Base-by-base conservation (phyloP, 2,797 vertebrate species). In the Thaleichthys pacificus region DNA sequence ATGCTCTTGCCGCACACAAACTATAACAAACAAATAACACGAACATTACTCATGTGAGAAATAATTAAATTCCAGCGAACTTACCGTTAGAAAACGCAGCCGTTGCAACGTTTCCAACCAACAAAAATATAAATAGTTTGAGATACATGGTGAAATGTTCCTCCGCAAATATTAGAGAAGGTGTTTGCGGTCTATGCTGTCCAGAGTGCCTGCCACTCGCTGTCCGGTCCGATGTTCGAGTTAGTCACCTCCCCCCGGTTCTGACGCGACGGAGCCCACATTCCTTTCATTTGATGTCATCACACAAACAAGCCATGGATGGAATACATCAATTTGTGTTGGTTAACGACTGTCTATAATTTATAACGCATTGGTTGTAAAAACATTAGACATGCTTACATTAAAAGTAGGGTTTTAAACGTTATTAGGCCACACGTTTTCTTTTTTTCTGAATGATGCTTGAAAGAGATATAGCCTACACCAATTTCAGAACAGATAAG, bases 241-340 rank as follows among this genome's bases (percentile, higher is more conserved):
- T 6, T 19, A 19, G 28, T n/a, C 17, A 15, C 15, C 19, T 4
- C 5, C 51, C 49, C 71, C 82, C 75, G 32, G 81, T 76, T 78
- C 24, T 68, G 66, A 68, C 24, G 66, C 26, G 1, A 30, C 61
- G 17, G 32, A 47, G 28, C 6, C 32, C 28, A 6, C n/a, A 82
- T 88, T 83, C 87, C 77, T 73, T 0, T 22, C 0, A 2, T 0
- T 3, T 83, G 86, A 88, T 6, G 82, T 87, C 85, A 87, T 28
- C 9, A 47, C 75, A 28, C 42, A 12, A n/a, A 24, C n/a, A 60
- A 21, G 8, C 15, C 19, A 64, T 9, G 15, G 28, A 63, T 32
- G 22, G 56, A 57, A 21, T 11, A 24, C 7, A n/a, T 58, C n/a
- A 24, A 60, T 3, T n/a, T 22, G 21, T 26, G 21, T 24, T 61